These are phyloP conservation scores for Epinotia nisella DNA, from an alignment of 2,888 invertebrate species.

Conservation along the genomic window DNA sequence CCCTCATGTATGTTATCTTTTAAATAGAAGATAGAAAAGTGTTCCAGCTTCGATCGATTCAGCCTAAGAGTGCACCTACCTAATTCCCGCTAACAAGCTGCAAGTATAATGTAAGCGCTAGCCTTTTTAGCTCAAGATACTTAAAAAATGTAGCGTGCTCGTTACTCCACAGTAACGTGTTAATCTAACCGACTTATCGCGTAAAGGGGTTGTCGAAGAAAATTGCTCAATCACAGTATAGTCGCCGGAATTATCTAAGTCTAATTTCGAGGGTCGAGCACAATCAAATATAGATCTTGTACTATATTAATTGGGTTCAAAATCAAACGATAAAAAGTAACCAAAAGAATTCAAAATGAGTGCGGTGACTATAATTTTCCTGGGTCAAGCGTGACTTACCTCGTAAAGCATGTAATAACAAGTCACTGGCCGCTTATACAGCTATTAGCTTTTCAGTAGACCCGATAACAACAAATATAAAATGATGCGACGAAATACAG, in stretches of 20 bases:
- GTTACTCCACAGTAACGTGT: constrained; percentile 58
- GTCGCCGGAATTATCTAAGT: constrained; percentile 13
- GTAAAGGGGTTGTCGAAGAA: constrained; percentile 64
- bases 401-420: constrained; percentile 68
- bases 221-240: constrained; percentile 69
- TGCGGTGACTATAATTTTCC: constrained; percentile 20
- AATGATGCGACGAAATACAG: constrained; percentile 39
- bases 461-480: constrained; percentile 37
- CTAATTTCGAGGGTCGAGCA: constrained; percentile 1
- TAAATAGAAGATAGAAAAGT: background rate
- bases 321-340: background rate
- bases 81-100: constrained; percentile 8
- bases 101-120: background rate
- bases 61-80: background rate
- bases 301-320: background rate
- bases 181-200: constrained; percentile 64
- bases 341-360: constrained; percentile 38
- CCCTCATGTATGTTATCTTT: background rate
- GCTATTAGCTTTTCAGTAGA: constrained; percentile 67
- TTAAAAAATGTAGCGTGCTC: constrained; percentile 49
- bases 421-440: constrained; percentile 61
- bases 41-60: background rate
- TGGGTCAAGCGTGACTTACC: constrained; percentile 68
- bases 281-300: background rate
- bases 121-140: constrained; percentile 4